Evolutionary conservation across 2,113 vertebrate species (phyloP), one percentile per base, ranked within the genome.

Genomic region (Brevimyrus niger): DNA sequence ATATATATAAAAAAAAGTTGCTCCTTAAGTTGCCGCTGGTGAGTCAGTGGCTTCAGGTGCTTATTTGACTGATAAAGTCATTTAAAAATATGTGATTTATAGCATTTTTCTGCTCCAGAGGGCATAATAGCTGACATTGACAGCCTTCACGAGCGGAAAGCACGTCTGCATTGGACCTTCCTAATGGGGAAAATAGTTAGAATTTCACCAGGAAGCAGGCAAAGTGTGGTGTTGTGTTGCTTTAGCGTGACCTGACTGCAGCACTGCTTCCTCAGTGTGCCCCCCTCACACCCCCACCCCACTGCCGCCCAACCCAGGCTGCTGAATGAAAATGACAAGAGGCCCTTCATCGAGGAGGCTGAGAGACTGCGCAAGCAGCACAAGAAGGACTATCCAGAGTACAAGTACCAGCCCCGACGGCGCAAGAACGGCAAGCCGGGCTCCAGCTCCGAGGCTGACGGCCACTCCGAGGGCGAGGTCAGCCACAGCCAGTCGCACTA

Each of bases 331-430:
- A 97, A 96, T 0, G 98, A 99, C 95, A 99, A 99, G 94, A 94
- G 98, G 8, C 98, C 98, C 58, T 99, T 99, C 91, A 99, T 99
- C 0, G 98, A 99, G 90, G 98, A 99, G 91, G 98, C 98, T 0
- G 98, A 99, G 93, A 89, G 98, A 61, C 96, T 99, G 91, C 95
- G 98, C 89, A 99, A 99, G 96, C 98, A 99, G 93, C 98, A 99
- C 93, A 99, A 99, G 94, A 99, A 99, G 88, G 98, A 99, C 92
- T 98, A 99, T 27, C 98, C 98, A 0, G 98, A 99, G 91, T 99
- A 99, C 95, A 99, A 99, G 91, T 99, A 99, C 93, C 98, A 99
- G 94, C 98, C 98, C 0, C 95, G 98, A 13, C 94, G 98, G 51
- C 96, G 98, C 92, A 99, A 99, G 95, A 99, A 98, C 0, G 97